Percentiles rank a stretch among this genome's conserved stretches.
Evolutionary conservation across 1,140 invertebrate species (phyloP).

Genomic region (Drosophila seguyi): DNA sequence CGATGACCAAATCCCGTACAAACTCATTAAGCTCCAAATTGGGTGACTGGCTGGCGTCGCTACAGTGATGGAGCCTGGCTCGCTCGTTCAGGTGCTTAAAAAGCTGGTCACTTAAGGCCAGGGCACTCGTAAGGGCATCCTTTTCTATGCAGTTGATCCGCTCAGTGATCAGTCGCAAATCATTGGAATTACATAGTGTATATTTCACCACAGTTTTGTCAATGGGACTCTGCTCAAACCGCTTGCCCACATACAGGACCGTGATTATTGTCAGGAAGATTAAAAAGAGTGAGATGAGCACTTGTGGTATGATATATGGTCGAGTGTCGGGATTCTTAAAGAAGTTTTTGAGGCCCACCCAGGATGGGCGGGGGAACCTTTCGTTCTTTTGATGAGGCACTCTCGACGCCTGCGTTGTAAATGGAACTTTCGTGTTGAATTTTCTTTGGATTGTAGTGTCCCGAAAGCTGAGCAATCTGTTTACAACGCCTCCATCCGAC

Average conservation of each 20-base stretch:
- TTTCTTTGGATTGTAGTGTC: constrained; percentile 63
- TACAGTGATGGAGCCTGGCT: constrained; percentile 86
- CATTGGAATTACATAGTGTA: constrained; percentile 58
- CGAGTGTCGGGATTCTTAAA: constrained; percentile 56
- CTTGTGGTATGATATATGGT: constrained; percentile 63
- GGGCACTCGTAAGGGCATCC: constrained; percentile 44
- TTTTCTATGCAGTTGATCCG: constrained; percentile 49
- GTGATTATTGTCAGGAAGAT: constrained; percentile 69
- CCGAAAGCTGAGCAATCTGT: constrained; percentile 71
- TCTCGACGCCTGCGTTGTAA: constrained; percentile 36
- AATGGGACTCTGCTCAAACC: constrained; percentile 59
- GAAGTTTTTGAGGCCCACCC: constrained; percentile 51
- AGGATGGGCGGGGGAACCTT: constrained; percentile 21
- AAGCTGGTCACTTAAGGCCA: constrained; percentile 53
- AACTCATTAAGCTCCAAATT: constrained; percentile 87
- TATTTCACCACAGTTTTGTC: constrained; percentile 53
- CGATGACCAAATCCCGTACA: constrained; percentile 45
- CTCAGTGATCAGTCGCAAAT: constrained; percentile 23
- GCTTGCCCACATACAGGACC: constrained; percentile 61
- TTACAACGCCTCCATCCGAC: constrained; percentile 67
- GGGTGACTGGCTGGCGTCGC: constrained; percentile 80
- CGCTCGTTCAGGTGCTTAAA: constrained; percentile 63
- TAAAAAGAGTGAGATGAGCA: constrained; percentile 63
- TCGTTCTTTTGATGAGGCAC: constrained; percentile 26
- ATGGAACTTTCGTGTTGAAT: constrained; percentile 37